Percentiles rank a stretch among this genome's conserved stretches.
These are phyloP conservation scores for Psittacula echo DNA, from an alignment of 2,797 vertebrate species.

Conservation along the genomic window DNA sequence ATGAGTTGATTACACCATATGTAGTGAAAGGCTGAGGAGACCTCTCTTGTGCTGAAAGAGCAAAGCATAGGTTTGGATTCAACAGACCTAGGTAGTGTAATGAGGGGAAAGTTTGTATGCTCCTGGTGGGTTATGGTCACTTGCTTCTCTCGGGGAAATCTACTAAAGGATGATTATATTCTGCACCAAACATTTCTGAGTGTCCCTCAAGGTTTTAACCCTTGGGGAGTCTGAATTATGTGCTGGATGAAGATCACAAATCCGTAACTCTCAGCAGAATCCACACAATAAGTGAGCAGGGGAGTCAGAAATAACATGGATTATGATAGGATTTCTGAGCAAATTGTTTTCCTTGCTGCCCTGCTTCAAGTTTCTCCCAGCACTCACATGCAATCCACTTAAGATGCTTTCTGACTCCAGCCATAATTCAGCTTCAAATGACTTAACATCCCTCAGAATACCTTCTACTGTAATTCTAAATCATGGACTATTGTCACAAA, in stretches of 20 bases:
- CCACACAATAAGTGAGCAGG: neutral
- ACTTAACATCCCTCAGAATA: neutral
- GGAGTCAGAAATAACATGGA: neutral
- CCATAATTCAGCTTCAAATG: neutral
- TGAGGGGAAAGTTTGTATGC: fast-evolving
- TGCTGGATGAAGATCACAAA: neutral
- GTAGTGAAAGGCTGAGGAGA: neutral
- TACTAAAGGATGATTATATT: neutral
- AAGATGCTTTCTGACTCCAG: neutral
- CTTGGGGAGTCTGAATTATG: neutral
- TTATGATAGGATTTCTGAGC: neutral
- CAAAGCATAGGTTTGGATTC: neutral
- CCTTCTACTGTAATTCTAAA: neutral
- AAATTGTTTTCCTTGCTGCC: neutral
- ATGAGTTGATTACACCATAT: fast-evolving
- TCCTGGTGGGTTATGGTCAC: neutral
- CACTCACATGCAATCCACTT: neutral
- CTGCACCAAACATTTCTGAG: neutral
- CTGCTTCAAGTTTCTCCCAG: neutral
- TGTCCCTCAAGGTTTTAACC: neutral
- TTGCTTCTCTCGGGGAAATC: neutral
- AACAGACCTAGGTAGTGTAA: neutral
- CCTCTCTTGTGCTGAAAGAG: neutral
- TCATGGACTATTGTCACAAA: neutral
- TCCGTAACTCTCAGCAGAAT: neutral